Evolutionary conservation across 2,113 vertebrate species (phyloP).

Genomic region (Suncus etruscus): DNA sequence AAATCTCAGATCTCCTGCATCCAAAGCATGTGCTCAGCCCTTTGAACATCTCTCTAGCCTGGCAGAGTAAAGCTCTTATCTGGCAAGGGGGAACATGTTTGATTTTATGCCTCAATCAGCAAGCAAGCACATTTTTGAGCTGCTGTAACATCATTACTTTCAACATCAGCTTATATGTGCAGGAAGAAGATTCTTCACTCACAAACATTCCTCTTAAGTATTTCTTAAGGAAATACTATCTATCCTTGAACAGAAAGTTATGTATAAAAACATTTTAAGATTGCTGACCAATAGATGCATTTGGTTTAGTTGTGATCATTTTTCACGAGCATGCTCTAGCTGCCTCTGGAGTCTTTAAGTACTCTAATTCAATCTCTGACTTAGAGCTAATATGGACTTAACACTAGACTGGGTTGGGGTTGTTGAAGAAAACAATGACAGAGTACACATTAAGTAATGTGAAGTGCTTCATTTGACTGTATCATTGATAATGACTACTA

Average conservation of each 20-base stretch:
- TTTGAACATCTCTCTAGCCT: too few species aligned
- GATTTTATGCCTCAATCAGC: background rate
- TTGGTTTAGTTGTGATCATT: constrained; percentile 39
- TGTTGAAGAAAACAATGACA: background rate
- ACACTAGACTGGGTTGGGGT: background rate
- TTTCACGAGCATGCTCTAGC: background rate
- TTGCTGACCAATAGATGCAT: constrained; percentile 51
- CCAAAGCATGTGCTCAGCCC: too few species aligned
- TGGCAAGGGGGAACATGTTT: background rate
- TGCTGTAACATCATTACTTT: constrained; percentile 29
- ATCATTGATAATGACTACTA: background rate
- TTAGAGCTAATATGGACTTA: background rate
- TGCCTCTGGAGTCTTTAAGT: background rate
- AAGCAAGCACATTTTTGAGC: constrained; percentile 38
- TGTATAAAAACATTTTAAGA: constrained; percentile 44
- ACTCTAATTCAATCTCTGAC: background rate
- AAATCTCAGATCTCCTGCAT: too few species aligned
- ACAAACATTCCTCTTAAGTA: constrained; percentile 21
- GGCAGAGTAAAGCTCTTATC: background rate
- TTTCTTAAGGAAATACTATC: too few species aligned
- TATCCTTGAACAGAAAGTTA: constrained; percentile 24
- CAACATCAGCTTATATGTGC: constrained; percentile 1
- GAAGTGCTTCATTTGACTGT: background rate
- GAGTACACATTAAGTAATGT: background rate
- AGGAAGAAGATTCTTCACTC: constrained; percentile 47